phyloP scores from a whole-genome alignment of 2,113 vertebrate species.

The Ophthalmolycus amberensis region DNA sequence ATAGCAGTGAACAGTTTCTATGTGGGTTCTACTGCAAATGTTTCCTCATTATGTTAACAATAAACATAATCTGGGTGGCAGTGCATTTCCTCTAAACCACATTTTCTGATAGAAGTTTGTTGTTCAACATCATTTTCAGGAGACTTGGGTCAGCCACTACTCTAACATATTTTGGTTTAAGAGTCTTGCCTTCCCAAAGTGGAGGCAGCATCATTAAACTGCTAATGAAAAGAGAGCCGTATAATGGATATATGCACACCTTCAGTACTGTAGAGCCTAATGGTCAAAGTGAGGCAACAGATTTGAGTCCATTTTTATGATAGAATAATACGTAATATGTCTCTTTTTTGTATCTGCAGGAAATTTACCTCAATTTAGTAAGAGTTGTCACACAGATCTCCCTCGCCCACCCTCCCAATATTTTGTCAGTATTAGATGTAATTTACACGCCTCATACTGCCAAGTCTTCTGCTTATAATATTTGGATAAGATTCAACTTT shows the following conservation, averaged over 20 bases:
- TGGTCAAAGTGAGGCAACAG: background rate
- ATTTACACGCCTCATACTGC: background rate
- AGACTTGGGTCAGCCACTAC: background rate
- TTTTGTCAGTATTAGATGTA: background rate
- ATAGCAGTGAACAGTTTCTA: background rate
- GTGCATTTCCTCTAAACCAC: background rate
- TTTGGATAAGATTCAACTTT: background rate
- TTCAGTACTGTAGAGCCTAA: background rate
- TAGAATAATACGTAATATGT: background rate
- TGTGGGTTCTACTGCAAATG: background rate
- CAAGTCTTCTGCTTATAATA: background rate
- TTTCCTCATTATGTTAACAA: background rate
- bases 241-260: background rate
- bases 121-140: conserved; percentile 11
- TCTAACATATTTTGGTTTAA: background rate
- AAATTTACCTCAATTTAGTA: background rate
- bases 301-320: background rate
- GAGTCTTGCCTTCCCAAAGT: background rate
- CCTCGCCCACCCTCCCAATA: no score
- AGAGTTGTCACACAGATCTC: background rate
- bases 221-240: conserved; percentile 10
- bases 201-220: conserved; percentile 21
- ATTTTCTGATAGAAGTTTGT: conserved; percentile 1
- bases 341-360: background rate
- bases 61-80: background rate